phyloP scores from a whole-genome alignment of 2,888 invertebrate species.

The Aporophyla nigra region DNA sequence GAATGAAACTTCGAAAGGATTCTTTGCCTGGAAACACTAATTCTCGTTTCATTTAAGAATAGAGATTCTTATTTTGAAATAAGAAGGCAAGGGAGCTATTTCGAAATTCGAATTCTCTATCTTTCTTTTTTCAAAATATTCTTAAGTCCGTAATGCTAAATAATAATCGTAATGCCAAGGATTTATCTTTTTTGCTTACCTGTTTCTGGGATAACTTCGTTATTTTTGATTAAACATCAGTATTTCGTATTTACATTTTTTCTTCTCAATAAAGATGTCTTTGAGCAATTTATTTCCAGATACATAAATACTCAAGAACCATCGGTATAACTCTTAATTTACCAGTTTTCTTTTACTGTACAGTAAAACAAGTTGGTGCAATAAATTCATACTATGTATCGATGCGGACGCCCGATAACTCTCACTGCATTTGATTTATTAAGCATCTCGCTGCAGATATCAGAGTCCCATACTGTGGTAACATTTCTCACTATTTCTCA shows the following conservation, averaged over 20 bases:
- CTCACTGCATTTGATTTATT: slow-evolving; percentile 68
- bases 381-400: slow-evolving; percentile 64
- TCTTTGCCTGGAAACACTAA: neutral
- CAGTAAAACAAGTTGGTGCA: slow-evolving; percentile 54
- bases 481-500: slow-evolving; percentile 67
- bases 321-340: slow-evolving; percentile 57
- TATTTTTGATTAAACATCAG: slow-evolving; percentile 47
- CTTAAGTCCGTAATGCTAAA: too few species aligned
- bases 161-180: neutral
- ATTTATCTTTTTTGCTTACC: neutral
- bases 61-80: neutral
- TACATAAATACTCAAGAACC: slow-evolving; percentile 42
- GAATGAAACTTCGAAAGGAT: too few species aligned
- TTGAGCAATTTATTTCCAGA: slow-evolving; percentile 47
- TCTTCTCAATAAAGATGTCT: slow-evolving; percentile 48
- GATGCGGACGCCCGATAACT: slow-evolving; percentile 64
- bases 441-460: slow-evolving; percentile 62
- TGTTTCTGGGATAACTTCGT: slow-evolving; percentile 37
- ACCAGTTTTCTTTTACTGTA: slow-evolving; percentile 56
- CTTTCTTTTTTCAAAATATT: slow-evolving; percentile 1
- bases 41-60: neutral
- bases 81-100: neutral
- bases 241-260: slow-evolving; percentile 37
- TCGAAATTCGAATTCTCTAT: neutral
- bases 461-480: slow-evolving; percentile 63